phyloP scores from a whole-genome alignment of 2,888 invertebrate species.

The Isotomurus palustris region DNA sequence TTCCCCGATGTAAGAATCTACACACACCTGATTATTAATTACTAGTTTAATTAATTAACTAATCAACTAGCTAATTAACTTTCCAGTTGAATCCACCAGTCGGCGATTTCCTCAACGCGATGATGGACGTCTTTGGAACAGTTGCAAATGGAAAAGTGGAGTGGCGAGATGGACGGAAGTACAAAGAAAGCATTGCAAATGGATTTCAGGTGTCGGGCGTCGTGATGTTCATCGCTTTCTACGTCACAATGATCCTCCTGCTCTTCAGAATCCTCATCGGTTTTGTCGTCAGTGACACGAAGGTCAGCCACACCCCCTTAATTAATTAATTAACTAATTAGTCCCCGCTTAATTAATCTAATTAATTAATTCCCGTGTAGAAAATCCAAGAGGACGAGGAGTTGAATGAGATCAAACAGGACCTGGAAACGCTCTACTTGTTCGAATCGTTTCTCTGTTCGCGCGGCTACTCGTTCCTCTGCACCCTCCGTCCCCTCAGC shows the following conservation, averaged over 20 bases:
- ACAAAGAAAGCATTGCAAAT: background rate
- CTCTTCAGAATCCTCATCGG: constrained; percentile 16
- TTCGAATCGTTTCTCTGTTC: constrained; percentile 13
- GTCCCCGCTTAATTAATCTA: no score
- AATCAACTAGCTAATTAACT: background rate
- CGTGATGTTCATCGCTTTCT: constrained; percentile 12
- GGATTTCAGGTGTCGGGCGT: constrained; percentile 13
- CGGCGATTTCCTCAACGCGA: constrained; percentile 1
- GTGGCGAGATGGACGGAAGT: constrained; percentile 7
- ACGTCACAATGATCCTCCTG: constrained; percentile 11
- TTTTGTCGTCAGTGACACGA: constrained; percentile 19
- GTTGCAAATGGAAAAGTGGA: constrained; percentile 14
- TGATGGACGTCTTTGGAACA: constrained; percentile 9
- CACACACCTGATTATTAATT: no score
- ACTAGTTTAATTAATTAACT: no score
- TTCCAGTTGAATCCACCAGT: background rate
- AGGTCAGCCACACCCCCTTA: constrained; percentile 1
- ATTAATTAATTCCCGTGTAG: constrained; percentile 4
- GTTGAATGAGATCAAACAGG: constrained; percentile 12
- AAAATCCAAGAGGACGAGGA: constrained; percentile 21
- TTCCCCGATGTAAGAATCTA: constrained; percentile 10
- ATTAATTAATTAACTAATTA: background rate
- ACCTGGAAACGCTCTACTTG: constrained; percentile 8
- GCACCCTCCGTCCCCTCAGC: background rate
- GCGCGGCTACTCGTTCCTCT: background rate